These are phyloP conservation scores for Pampus argenteus DNA, from an alignment of 2,797 vertebrate species.

Conservation along the genomic window DNA sequence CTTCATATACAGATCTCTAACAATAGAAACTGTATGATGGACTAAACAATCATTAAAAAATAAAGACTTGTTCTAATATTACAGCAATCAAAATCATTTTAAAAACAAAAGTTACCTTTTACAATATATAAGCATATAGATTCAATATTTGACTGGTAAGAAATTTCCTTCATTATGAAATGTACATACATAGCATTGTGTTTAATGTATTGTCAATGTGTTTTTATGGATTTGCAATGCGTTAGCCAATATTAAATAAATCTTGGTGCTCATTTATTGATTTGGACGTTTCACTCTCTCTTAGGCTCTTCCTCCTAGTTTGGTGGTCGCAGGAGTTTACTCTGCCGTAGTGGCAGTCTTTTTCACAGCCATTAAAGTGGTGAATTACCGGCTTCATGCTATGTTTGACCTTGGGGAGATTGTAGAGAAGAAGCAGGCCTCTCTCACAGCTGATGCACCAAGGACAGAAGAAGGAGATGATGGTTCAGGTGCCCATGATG, in stretches of 20 bases:
- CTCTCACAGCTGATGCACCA: constrained; percentile 82
- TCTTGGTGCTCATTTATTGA: background rate
- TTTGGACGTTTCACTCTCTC: background rate
- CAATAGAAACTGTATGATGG: background rate
- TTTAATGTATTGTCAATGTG: background rate
- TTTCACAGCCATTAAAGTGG: constrained; percentile 90
- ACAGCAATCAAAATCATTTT: background rate
- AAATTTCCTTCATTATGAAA: background rate
- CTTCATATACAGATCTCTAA: background rate
- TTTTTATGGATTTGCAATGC: constrained; percentile 5
- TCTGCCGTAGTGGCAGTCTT: constrained; percentile 90
- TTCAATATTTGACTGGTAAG: background rate
- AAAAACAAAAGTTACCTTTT: background rate
- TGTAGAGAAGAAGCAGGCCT: constrained; percentile 91
- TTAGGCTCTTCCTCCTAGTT: constrained; percentile 90
- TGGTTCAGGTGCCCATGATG: constrained; percentile 80
- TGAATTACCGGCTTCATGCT: constrained; percentile 91
- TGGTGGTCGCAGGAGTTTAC: constrained; percentile 89
- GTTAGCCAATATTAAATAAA: background rate
- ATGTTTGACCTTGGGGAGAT: constrained; percentile 95
- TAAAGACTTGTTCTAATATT: background rate
- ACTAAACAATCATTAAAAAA: background rate
- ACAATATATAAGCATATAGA: background rate
- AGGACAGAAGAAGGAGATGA: constrained; percentile 88
- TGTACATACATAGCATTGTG: background rate